Conservation (phyloP, 2,888 invertebrate species). For the Drosophila paramelanica region DNA sequence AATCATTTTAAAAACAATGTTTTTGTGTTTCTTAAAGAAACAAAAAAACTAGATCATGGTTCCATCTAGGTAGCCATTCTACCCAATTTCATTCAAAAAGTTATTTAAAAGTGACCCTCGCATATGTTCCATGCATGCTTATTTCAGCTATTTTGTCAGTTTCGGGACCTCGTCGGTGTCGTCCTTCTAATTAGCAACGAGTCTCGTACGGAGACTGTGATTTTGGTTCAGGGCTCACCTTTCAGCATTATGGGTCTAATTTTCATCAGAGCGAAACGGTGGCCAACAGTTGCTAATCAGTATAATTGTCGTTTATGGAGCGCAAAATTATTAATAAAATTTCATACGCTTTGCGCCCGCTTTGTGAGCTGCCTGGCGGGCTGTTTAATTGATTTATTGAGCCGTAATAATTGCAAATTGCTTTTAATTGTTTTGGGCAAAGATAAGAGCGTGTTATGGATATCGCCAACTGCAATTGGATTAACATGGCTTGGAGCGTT, state of each 20-base stretch:
- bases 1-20: too few relatives aligned
- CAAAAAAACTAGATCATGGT: too few relatives aligned
- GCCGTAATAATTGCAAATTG: constrained; percentile 68
- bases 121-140: constrained; percentile 5
- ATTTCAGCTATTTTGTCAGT: constrained; percentile 16
- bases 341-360: constrained; percentile 30
- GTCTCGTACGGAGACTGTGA: constrained; percentile 26
- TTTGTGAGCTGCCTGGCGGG: constrained; percentile 14
- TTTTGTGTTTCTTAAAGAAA: too few relatives aligned
- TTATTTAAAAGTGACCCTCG: constrained; percentile 13
- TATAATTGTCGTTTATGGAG: constrained; percentile 66
- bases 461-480: constrained; percentile 32
- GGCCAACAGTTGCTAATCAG: constrained; percentile 54
- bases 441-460: constrained; percentile 42
- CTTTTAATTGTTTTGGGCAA: constrained; percentile 64
- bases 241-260: constrained; percentile 35
- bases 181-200: constrained; percentile 39
- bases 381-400: constrained; percentile 69
- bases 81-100: too few relatives aligned
- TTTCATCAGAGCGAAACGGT: constrained; percentile 22
- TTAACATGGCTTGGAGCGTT: constrained; percentile 31
- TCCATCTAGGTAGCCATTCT: too few relatives aligned
- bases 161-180: constrained; percentile 25
- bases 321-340: constrained; percentile 69
- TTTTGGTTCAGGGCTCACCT: constrained; percentile 32